A percentile compares a stretch with the other conserved stretches of the same genome.
Conservation (phyloP, 1,140 invertebrate species). For the Wiebesia pumilae region DNA sequence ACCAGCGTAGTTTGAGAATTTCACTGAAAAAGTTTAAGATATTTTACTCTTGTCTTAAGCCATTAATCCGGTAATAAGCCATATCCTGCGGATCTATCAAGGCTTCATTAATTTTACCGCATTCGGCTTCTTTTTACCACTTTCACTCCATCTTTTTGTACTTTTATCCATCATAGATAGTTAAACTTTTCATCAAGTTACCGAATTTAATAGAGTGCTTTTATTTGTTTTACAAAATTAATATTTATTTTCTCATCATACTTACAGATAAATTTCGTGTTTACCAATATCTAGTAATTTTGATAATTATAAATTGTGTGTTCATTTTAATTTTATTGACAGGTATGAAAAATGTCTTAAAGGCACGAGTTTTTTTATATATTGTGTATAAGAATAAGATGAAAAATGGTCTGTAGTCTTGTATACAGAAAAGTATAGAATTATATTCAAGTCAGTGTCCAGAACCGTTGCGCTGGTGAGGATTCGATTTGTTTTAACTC, state of each 20-base stretch:
- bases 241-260: too few species aligned
- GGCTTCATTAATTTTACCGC: conserved; percentile 58
- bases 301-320: too few species aligned
- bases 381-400: background rate
- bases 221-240: background rate
- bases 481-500: conserved; percentile 29
- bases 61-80: background rate
- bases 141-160: conserved; percentile 43
- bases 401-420: background rate
- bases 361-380: too few species aligned
- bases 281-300: too few species aligned
- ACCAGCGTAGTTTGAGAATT: conserved; percentile 15
- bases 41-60: background rate
- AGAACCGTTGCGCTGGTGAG: background rate
- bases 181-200: conserved; percentile 14
- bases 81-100: conserved; percentile 9
- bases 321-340: too few species aligned
- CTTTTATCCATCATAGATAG: background rate
- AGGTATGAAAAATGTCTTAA: background rate
- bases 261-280: too few species aligned
- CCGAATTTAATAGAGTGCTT: background rate
- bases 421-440: background rate
- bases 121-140: background rate
- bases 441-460: background rate
- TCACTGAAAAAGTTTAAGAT: conserved; percentile 54